These are phyloP conservation scores for Gymnopithys bicolor DNA, from an alignment of 2,797 vertebrate genomes.

Conservation along the genomic window DNA sequence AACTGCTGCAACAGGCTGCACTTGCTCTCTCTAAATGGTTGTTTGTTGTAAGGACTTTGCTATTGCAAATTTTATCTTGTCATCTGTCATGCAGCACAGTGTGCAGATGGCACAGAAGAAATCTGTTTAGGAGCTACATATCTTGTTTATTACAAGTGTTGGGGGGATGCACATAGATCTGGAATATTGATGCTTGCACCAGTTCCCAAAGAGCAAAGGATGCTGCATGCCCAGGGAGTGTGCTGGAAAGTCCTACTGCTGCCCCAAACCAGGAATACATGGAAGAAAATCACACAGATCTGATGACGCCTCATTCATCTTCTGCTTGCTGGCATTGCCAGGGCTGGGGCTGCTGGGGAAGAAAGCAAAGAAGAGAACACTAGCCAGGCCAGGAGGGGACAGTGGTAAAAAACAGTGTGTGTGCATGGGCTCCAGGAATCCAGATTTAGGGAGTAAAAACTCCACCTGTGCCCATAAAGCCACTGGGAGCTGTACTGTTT, in stretches of 20 bases:
- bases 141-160: neutral
- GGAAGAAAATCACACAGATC: neutral
- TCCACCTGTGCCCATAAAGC: neutral
- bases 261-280: neutral
- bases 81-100: neutral
- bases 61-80: slow-evolving; percentile 32
- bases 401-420: neutral
- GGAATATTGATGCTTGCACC: neutral
- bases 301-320: neutral
- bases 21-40: slow-evolving; percentile 2
- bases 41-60: slow-evolving; percentile 20
- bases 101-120: slow-evolving; percentile 17
- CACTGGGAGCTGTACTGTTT: neutral
- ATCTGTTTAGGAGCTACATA: slow-evolving; percentile 9
- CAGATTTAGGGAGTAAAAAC: neutral
- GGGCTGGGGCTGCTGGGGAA: neutral
- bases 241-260: neutral
- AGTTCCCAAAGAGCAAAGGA: neutral
- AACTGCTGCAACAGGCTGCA: neutral
- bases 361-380: neutral
- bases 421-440: neutral
- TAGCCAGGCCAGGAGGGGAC: neutral
- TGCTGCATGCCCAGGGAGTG: neutral
- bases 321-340: neutral
- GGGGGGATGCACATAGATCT: neutral